A percentile compares a stretch with the other conserved stretches of the same genome.
phyloP scores from a whole-genome alignment of 2,797 vertebrate genomes.

The Tokudaia muenninki region DNA sequence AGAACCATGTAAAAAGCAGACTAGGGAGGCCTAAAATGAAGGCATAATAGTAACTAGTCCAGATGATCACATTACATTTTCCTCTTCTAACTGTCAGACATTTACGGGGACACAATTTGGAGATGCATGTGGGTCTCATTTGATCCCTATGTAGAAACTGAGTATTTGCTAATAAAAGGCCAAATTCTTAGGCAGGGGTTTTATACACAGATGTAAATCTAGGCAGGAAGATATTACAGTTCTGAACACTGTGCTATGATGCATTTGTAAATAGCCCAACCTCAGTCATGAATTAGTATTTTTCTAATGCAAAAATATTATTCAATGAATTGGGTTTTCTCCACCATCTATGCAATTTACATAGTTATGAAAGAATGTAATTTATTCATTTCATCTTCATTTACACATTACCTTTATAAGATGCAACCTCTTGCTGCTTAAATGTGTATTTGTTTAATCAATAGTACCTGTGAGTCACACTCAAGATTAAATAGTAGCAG shows the following conservation, averaged over 20 bases:
- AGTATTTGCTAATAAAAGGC: conserved; percentile 64
- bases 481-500: conserved; percentile 38
- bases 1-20: conserved; percentile 68
- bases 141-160: conserved; percentile 69
- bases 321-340: background rate
- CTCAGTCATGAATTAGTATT: background rate
- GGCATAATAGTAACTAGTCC: conserved; percentile 69
- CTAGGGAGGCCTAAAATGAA: conserved; percentile 62
- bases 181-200: conserved; percentile 59
- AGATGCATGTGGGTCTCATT: conserved; percentile 64
- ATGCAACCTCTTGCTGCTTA: conserved; percentile 46
- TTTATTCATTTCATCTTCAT: conserved; percentile 43
- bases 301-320: conserved; percentile 21
- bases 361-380: conserved; percentile 20
- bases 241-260: conserved; percentile 60
- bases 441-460: conserved; percentile 53
- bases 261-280: conserved; percentile 50
- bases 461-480: conserved; percentile 5
- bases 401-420: conserved; percentile 25
- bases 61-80: conserved; percentile 81
- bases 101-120: conserved; percentile 72
- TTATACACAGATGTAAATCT: conserved; percentile 69
- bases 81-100: conserved; percentile 76
- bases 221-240: conserved; percentile 60
- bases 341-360: conserved; percentile 21